Evolutionary conservation across 2,888 invertebrate species (phyloP).

Genomic region (Alsophila aescularia): DNA sequence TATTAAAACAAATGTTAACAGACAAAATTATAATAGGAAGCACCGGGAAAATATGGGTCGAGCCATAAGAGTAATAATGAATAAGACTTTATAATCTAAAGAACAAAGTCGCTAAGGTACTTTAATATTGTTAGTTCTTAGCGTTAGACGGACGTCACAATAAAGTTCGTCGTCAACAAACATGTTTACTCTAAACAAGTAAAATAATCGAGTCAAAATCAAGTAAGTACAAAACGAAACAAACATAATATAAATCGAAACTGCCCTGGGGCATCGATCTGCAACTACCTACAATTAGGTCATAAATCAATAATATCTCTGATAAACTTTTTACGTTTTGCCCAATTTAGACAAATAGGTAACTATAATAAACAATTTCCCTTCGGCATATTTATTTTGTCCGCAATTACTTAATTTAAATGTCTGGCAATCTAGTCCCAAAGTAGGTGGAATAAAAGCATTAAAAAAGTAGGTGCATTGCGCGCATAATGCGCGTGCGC

Average conservation of each 20-base stretch:
- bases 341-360: constrained; percentile 22
- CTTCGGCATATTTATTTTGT: constrained; percentile 35
- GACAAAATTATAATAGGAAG: constrained; percentile 81
- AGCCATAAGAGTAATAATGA: constrained; percentile 54
- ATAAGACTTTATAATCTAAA: constrained; percentile 8
- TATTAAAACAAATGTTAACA: constrained; percentile 78
- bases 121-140: constrained; percentile 9
- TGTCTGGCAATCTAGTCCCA: constrained; percentile 67
- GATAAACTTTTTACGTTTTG: constrained; percentile 4
- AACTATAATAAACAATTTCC: constrained; percentile 4
- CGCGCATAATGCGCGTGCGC: too few relatives aligned
- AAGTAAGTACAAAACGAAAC: constrained; percentile 24
- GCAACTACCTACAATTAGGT: constrained; percentile 11
- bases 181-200: constrained; percentile 31
- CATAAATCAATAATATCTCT: constrained; percentile 26
- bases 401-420: constrained; percentile 50
- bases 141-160: constrained; percentile 12
- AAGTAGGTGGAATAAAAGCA: constrained; percentile 9
- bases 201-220: constrained; percentile 36
- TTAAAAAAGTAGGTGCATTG: too few relatives aligned
- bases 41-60: constrained; percentile 72
- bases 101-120: constrained; percentile 22
- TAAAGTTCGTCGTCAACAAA: constrained; percentile 24
- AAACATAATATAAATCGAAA: constrained; percentile 8
- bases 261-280: constrained; percentile 4